These are phyloP conservation scores for Petrocephalus sullivani DNA, from an alignment of 2,797 vertebrate genomes.

Conservation along the genomic window DNA sequence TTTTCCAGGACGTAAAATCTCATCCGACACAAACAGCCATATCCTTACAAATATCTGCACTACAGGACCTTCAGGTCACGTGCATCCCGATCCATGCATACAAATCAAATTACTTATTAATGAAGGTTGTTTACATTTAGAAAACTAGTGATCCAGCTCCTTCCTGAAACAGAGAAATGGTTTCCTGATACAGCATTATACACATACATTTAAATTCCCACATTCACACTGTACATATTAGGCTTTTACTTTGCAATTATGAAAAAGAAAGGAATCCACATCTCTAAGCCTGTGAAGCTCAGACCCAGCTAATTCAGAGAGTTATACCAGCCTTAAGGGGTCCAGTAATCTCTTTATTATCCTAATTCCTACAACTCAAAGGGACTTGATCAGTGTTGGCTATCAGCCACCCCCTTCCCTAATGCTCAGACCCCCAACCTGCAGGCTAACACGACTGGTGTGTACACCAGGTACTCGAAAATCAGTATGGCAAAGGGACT, in stretches of 20 bases:
- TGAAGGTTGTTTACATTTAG: too few species aligned
- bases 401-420: background rate
- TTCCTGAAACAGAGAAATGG: background rate
- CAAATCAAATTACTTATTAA: background rate
- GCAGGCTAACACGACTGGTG: background rate
- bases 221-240: background rate
- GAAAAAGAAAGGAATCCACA: background rate
- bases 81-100: background rate
- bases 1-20: conserved; percentile 14
- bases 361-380: background rate
- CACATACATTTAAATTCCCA: background rate
- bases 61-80: background rate
- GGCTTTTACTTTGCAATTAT: background rate
- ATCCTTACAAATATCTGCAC: background rate
- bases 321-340: background rate
- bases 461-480: background rate
- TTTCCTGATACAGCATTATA: background rate
- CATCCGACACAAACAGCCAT: background rate
- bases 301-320: background rate
- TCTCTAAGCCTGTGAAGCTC: background rate
- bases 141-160: background rate
- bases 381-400: background rate
- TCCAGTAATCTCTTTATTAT: background rate
- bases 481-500: background rate
- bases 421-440: background rate